Evolutionary conservation across 1,140 invertebrate genomes (phyloP), one percentile per base, ranked within the genome.

Genomic region (Andricus grossulariae): DNA sequence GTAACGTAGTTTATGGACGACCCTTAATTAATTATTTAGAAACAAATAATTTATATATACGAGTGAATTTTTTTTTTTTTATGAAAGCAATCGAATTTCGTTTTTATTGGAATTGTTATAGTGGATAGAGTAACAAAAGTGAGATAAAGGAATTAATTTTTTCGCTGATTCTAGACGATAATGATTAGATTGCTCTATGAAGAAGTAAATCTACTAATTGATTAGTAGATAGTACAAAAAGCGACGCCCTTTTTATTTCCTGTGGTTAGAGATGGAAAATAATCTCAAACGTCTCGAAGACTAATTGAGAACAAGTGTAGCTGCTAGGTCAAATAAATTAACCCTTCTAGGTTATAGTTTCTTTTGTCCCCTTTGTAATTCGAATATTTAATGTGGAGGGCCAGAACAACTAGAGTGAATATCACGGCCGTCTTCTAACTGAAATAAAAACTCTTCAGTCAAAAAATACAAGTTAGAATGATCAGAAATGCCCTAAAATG

Each of bases 321-420:
- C 78, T 72, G 77, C 73, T 76, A 75, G 85, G 86, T 89, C 83
- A 88, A 89, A 88, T 88, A 85, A 88, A 89, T 89, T 89, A 87
- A 88, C 87, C 86, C 80, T 75, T 75, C 80, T 66, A 71, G 72
- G 78, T 71, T 78, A 55, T 49, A 39, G 8, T 19, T 66, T 66
- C 60, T 66, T 32, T 66, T 66, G 60, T 66, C 60, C 60, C 60
- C 60, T 66, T 32, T 66, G 32, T 45, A 45, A 66, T 66, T 66
- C 60, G n/a, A 66, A 66, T 66, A 66, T 66, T 13, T 66, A 66
- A 66, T 66, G 60, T 66, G 13, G 60, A 66, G 60, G 60, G 60
- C 60, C 25, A 66, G 15, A 66, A 45, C 39, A 45, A 11, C 39
- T 45, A 45, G 39, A 66, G 5, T 66, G 32, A 15, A 39, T 18